Percentiles rank a stretch among this genome's conserved stretches.
These are phyloP conservation scores for Vidua chalybeata DNA, from an alignment of 2,113 vertebrate genomes.

Conservation along the genomic window DNA sequence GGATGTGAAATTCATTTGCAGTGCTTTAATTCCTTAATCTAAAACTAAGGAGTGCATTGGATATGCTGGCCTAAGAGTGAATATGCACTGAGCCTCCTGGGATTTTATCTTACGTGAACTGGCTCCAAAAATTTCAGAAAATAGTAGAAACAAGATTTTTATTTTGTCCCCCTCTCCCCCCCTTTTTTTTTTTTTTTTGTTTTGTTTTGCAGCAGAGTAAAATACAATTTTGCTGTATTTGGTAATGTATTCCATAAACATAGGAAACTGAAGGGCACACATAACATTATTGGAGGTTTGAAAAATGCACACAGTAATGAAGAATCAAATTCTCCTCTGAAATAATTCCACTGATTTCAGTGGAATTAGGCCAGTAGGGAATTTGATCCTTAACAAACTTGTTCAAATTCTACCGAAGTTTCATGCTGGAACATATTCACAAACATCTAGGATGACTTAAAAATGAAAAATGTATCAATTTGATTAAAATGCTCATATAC, in stretches of 20 bases:
- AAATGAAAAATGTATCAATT: neutral
- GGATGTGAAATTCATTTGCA: slow-evolving; percentile 70
- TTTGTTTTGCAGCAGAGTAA: neutral
- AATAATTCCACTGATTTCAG: neutral
- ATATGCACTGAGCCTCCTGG: slow-evolving; percentile 10
- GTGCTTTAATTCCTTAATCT: slow-evolving; percentile 72
- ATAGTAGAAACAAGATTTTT: neutral
- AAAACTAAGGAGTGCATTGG: slow-evolving; percentile 61
- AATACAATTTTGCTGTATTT: neutral
- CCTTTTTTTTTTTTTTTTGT: neutral
- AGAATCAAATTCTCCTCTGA: neutral
- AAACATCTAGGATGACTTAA: neutral
- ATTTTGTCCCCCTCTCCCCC: accelerated
- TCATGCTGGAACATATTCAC: neutral
- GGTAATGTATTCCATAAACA: neutral
- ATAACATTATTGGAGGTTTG: neutral
- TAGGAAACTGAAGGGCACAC: neutral
- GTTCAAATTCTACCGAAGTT: neutral
- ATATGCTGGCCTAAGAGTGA: slow-evolving; percentile 59
- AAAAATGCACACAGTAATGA: neutral
- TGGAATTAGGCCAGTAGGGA: neutral
- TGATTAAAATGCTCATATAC: neutral
- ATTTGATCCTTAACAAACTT: neutral
- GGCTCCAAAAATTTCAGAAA: neutral
- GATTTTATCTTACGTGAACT: neutral